Evolutionary conservation across 1,140 invertebrate species (phyloP).

Genomic region (Xylocopa sonorina): DNA sequence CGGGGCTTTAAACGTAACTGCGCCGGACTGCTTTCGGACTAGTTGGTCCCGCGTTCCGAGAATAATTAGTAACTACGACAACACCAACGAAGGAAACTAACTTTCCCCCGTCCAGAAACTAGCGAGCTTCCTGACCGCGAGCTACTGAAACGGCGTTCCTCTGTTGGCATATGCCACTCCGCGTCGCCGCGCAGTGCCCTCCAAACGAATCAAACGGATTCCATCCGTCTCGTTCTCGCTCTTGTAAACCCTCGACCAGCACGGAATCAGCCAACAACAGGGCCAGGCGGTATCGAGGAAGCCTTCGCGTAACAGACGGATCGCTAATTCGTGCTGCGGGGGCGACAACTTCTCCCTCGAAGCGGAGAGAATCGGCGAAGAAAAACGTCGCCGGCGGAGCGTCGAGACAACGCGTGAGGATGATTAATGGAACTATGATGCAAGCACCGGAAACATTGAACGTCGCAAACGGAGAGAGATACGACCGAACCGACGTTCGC

Average conservation of each 20-base stretch:
- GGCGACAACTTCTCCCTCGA: not conserved
- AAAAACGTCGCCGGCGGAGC: constrained; percentile 5
- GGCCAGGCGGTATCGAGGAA: too few species aligned
- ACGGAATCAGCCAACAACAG: too few species aligned
- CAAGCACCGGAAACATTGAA: constrained; percentile 14
- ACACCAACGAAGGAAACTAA: not conserved
- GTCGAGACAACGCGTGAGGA: constrained; percentile 13
- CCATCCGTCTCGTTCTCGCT: too few species aligned
- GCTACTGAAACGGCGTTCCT: too few species aligned
- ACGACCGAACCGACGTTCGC: not conserved
- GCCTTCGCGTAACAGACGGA: not conserved
- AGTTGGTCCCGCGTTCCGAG: constrained; percentile 45
- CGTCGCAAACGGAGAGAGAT: not conserved
- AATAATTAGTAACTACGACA: constrained; percentile 68
- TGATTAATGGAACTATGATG: constrained; percentile 41
- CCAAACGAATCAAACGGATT: too few species aligned
- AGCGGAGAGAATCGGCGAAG: constrained; percentile 47
- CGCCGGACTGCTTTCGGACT: constrained; percentile 34
- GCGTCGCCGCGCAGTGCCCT: too few species aligned
- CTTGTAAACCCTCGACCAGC: too few species aligned
- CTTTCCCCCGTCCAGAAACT: too few species aligned
- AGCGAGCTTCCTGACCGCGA: too few species aligned
- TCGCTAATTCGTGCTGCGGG: not conserved
- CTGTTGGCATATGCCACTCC: too few species aligned
- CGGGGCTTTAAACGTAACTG: constrained; percentile 42